Evolutionary conservation across 2,888 invertebrate species (phyloP).

Genomic region (Andrena camellia): DNA sequence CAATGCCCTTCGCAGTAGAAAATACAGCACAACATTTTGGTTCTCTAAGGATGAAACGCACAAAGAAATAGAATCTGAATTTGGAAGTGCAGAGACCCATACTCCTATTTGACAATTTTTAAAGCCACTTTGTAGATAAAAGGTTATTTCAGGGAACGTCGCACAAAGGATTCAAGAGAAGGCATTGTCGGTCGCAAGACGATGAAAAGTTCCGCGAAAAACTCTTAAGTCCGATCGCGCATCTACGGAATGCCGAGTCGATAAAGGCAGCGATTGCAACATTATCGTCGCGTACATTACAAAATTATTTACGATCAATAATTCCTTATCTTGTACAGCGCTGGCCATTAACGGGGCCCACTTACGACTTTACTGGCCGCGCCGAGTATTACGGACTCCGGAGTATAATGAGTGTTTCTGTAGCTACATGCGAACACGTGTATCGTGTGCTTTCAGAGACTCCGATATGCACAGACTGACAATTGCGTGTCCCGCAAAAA

Average conservation of each 20-base stretch:
- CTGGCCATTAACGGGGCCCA: constrained; percentile 70
- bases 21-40: no score
- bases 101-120: no score
- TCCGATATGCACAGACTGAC: constrained; percentile 28
- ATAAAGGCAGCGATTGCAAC: constrained; percentile 70
- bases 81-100: no score
- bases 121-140: no score
- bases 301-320: constrained; percentile 74
- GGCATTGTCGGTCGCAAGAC: neutral
- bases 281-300: constrained; percentile 72
- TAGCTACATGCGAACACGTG: constrained; percentile 24
- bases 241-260: constrained; percentile 61
- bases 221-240: constrained; percentile 61
- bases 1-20: no score
- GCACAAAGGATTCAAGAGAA: neutral
- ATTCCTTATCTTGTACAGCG: constrained; percentile 70
- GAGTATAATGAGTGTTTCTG: constrained; percentile 45
- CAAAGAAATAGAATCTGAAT: no score
- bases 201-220: constrained; percentile 34
- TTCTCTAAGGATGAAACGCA: no score
- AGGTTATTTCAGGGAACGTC: no score
- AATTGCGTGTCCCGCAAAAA: constrained; percentile 25
- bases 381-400: constrained; percentile 45
- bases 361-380: constrained; percentile 67
- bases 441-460: constrained; percentile 13